Conservation (phyloP, 2,113 vertebrate genomes). For the Boleophthalmus pectinirostris region DNA sequence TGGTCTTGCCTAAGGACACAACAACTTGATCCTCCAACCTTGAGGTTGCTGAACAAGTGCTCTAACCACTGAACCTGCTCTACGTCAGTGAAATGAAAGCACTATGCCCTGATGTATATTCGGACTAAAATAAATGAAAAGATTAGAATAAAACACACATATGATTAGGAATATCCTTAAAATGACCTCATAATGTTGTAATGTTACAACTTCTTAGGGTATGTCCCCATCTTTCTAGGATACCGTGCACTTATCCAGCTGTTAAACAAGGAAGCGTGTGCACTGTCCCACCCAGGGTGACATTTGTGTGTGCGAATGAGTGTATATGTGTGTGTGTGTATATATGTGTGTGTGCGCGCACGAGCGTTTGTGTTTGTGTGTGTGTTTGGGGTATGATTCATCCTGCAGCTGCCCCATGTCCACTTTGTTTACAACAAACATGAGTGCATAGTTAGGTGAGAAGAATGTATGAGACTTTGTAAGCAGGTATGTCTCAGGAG, state of each 20-base stretch:
- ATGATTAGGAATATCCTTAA: neutral
- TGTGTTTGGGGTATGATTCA: slow-evolving; percentile 49
- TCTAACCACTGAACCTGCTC: too few species aligned
- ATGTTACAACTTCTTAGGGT: neutral
- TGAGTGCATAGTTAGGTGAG: slow-evolving; percentile 15
- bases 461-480: neutral
- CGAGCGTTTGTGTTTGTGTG: slow-evolving; percentile 12
- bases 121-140: neutral
- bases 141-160: neutral
- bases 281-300: slow-evolving; percentile 52
- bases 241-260: slow-evolving; percentile 28
- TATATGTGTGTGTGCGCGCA: slow-evolving; percentile 13
- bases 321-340: too few species aligned
- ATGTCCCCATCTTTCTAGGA: slow-evolving; percentile 16
- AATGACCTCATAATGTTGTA: neutral
- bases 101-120: neutral
- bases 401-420: slow-evolving; percentile 58
- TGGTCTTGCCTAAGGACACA: too few species aligned
- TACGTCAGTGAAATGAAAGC: neutral
- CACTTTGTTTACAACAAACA: slow-evolving; percentile 42
- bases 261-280: slow-evolving; percentile 23
- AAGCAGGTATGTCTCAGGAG: neutral
- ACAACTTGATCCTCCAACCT: too few species aligned
- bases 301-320: slow-evolving; percentile 20
- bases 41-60: too few species aligned